phyloP scores from a whole-genome alignment of 2,113 vertebrate genomes.

The Cairina moschata region DNA sequence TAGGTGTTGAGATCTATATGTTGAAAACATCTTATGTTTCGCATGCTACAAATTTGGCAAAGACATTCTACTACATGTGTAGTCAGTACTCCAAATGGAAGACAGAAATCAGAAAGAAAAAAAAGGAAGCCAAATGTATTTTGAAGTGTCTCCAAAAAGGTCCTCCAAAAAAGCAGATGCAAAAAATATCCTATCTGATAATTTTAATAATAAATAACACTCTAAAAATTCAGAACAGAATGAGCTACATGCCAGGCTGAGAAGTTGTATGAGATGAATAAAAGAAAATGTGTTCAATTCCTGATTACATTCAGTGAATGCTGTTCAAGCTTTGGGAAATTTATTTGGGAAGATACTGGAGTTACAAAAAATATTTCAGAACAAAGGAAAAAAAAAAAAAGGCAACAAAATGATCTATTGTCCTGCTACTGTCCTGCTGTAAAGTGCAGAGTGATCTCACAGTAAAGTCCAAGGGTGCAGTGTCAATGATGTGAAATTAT shows the following conservation, averaged over 20 bases:
- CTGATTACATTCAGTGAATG: not conserved
- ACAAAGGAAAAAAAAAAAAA: accelerated
- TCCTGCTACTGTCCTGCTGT: not conserved
- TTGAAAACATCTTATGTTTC: not conserved
- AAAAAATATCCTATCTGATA: not conserved
- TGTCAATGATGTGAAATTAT: not conserved
- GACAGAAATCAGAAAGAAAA: not conserved
- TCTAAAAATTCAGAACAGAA: not conserved
- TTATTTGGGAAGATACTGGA: not conserved
- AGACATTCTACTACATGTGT: not conserved
- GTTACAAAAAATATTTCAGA: not conserved
- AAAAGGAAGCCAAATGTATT: not conserved
- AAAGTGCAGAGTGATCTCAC: not conserved
- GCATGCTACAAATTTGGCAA: not conserved
- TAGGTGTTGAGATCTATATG: not conserved
- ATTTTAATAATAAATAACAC: not conserved
- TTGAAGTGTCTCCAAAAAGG: not conserved
- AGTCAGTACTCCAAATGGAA: not conserved
- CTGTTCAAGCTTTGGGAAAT: not conserved
- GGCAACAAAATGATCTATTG: not conserved
- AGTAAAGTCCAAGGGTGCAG: not conserved
- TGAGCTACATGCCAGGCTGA: not conserved
- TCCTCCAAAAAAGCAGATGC: not conserved
- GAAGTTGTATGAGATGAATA: not conserved
- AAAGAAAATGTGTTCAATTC: not conserved